Conservation (phyloP, 2,113 vertebrate genomes). For the Mirounga angustirostris region DNA sequence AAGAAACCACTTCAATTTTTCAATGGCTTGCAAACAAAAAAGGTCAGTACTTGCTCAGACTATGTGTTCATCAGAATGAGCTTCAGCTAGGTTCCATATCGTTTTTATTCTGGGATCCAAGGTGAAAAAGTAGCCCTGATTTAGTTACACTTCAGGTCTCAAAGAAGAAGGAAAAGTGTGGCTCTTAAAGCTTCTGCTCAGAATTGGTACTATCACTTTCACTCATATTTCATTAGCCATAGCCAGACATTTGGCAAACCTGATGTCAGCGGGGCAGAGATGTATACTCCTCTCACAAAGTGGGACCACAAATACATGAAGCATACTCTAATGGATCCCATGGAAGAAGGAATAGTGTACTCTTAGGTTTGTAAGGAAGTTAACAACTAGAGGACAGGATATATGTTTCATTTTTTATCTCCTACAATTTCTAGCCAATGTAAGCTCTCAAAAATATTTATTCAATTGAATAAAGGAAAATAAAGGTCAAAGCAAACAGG, state of each 20-base stretch:
- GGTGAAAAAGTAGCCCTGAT: not conserved
- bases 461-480: not conserved
- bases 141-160: not conserved
- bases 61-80: not conserved
- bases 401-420: not conserved
- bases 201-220: not conserved
- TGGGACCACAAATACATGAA: not conserved
- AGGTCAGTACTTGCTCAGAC: not conserved
- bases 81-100: not conserved
- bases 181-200: not conserved
- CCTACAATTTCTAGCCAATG: not conserved
- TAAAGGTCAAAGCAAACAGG: not conserved
- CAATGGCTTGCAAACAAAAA: not conserved
- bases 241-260: not conserved
- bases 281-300: not conserved
- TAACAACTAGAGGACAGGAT: not conserved
- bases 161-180: not conserved
- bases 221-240: not conserved
- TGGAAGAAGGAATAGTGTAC: not conserved
- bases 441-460: constrained; percentile 4
- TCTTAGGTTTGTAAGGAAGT: not conserved
- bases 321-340: not conserved
- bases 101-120: not conserved
- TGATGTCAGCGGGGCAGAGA: not conserved
- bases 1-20: not conserved